Evolutionary conservation across 2,113 vertebrate species (phyloP), one percentile per base, ranked within the genome.

Genomic region (Dasyornis broadbenti): DNA sequence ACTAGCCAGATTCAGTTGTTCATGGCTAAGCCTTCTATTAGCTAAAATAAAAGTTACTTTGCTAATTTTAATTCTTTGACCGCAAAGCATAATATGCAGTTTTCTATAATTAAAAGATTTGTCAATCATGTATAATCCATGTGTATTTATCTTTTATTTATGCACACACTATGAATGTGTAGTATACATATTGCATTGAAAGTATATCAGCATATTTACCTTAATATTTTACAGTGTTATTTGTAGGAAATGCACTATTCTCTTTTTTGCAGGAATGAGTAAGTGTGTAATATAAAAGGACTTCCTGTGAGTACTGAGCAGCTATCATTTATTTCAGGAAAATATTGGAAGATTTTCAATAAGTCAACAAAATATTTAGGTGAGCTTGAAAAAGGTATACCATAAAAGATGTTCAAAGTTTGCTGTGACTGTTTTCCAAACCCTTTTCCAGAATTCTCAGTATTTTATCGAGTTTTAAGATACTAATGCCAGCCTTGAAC

Each of bases 381-480:
- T 60, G 27, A 71, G 13, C 42, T 81, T 75, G 40, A 35, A 52
- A 79, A 83, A 54, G 9, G 1, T 11, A 1, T 33, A 7, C 3
- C 11, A 44, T 33, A 52, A 60, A 77, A 53, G 27, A 12, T 49
- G 21, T 10, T 12, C 10, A 10, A 47, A 66, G 26, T 52, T 94
- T 77, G 33, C 26, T 63, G 3, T 35, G 13, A 15, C 27, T 76
- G 24, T 69, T 73, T 76, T 65, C 16, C 45, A 45, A 19, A 30
- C 14, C 30, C 0, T 39, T n/a, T 24, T 50, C 31, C 18, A 1
- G 15, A 59, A 70, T 80, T 72, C 23, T 30, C 39, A 16, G 26
- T 49, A 30, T 82, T 92, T 73, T 60, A 61, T 11, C 0, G 10
- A 54, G 39, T 70, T 57, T 47, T 49, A 11, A 0, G 0, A 14